Conservation (phyloP, 2,113 vertebrate genomes). For the Fulica atra region DNA sequence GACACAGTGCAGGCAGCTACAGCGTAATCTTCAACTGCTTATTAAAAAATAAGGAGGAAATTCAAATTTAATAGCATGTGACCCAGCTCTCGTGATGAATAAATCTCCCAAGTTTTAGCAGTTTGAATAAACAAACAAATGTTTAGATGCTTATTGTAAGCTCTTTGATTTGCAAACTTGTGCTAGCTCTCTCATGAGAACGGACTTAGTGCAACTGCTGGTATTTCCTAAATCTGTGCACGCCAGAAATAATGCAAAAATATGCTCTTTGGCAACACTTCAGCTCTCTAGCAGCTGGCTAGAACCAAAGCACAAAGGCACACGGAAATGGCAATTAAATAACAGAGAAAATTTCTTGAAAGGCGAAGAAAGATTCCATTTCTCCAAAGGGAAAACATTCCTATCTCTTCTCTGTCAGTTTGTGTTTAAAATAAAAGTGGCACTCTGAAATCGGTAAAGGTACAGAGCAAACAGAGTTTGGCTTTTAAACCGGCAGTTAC, state of each 20-base stretch:
- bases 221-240: neutral
- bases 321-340: neutral
- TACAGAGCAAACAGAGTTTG: neutral
- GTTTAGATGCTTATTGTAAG: conserved; percentile 62
- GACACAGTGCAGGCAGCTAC: neutral
- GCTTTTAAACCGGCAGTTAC: neutral
- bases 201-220: conserved; percentile 27
- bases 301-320: conserved; percentile 8
- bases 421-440: neutral
- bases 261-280: conserved; percentile 22
- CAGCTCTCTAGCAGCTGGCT: conserved; percentile 27
- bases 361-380: fast-evolving
- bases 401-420: neutral
- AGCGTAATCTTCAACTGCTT: neutral
- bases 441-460: neutral
- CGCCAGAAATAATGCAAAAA: conserved; percentile 18
- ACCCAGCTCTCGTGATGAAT: neutral
- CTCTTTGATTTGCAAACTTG: conserved; percentile 33
- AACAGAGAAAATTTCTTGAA: neutral
- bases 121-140: conserved; percentile 62
- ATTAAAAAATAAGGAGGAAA: neutral
- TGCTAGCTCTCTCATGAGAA: conserved; percentile 53
- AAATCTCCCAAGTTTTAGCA: conserved; percentile 10
- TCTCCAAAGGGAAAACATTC: neutral
- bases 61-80: neutral